Evolutionary conservation across 1,140 invertebrate genomes (phyloP).

Genomic region (Cephus cinctus): DNA sequence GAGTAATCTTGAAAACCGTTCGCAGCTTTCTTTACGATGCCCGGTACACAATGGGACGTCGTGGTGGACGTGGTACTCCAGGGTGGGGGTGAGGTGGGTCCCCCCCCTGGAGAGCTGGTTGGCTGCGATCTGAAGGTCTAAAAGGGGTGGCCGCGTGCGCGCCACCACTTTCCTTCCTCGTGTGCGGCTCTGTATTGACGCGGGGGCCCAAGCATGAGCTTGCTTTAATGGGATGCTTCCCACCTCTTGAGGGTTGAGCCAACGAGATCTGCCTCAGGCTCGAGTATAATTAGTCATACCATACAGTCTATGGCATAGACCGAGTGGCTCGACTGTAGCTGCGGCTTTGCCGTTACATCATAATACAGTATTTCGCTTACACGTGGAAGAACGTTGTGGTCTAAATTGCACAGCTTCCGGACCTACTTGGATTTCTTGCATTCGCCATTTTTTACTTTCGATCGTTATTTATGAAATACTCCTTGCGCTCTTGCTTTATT

Average conservation of each 20-base stretch:
- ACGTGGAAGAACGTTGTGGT: background rate
- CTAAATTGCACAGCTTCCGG: background rate
- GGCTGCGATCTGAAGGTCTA: too few species aligned
- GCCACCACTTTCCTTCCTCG: too few species aligned
- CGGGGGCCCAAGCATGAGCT: slow-evolving; percentile 2
- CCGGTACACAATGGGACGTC: too few species aligned
- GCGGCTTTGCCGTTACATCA: background rate
- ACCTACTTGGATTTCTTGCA: too few species aligned
- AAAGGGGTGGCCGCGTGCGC: too few species aligned
- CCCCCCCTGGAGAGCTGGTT: too few species aligned
- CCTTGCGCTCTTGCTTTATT: too few species aligned
- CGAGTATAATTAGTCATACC: slow-evolving; percentile 42
- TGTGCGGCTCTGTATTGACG: slow-evolving; percentile 8
- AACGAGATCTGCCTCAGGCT: slow-evolving; percentile 32
- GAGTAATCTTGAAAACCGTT: slow-evolving; percentile 31
- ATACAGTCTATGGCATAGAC: slow-evolving; percentile 30
- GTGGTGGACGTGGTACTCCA: too few species aligned
- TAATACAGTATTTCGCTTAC: background rate
- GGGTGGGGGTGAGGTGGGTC: too few species aligned
- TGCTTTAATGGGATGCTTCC: slow-evolving; percentile 35
- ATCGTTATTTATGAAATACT: background rate
- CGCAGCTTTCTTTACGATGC: background rate
- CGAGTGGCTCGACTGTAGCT: slow-evolving; percentile 10
- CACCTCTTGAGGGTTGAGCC: slow-evolving; percentile 24
- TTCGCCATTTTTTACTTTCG: too few species aligned